Evolutionary conservation across 64 coral and sea anemone species (phyloP), one percentile per base, ranked within the genome.

Genomic region (Orbicella faveolata): DNA sequence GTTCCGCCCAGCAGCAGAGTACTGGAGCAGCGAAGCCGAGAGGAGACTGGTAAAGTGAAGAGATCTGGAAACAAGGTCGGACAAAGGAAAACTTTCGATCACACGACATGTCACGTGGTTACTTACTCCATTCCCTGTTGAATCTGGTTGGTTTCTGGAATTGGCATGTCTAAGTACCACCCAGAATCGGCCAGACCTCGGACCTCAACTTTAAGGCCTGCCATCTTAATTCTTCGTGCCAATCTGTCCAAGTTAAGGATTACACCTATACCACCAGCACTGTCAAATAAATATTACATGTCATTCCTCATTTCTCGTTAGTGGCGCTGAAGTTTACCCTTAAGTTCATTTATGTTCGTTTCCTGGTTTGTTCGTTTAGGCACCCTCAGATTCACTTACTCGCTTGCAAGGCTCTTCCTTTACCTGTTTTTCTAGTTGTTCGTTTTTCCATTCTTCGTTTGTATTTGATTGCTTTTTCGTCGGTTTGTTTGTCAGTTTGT

Each of bases 251-350:
- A 67, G 64, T 98, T 98, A 1, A 98, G 89, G 37, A 98, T 86
- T 14, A 98, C 96, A n/a, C 96, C 96, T 25, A 98, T 92, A 36
- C 88, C 96, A 55, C 96, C 96, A 21, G 96, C 92, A 61, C 96
- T 98, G 44, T 9, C 74, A 59, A 34, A 89, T 39, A 37, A 11
- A n/a, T 61, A 34, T 20, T 12, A 53, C 30, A 37, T 39, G 9
- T 89, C 0, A 88, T 19, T 23, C 9, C 39, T 57, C 9, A 23
- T 9, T n/a, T 52, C 55, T 59, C 55, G 6, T 59, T 59, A 59
- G 55, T 48, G 4, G 44, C 44, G 44, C 44, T 48, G 44, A 48
- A 48, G 44, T 48, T 48, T 48, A 48, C 44, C 2, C 39, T 41
- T 41, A 48, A 48, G 44, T 59, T 15, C 55, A 59, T 59, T 59